Percentiles rank a stretch among this genome's conserved stretches.
Evolutionary conservation across 2,888 invertebrate genomes (phyloP).

Genomic region (Pediacus dermestoides): DNA sequence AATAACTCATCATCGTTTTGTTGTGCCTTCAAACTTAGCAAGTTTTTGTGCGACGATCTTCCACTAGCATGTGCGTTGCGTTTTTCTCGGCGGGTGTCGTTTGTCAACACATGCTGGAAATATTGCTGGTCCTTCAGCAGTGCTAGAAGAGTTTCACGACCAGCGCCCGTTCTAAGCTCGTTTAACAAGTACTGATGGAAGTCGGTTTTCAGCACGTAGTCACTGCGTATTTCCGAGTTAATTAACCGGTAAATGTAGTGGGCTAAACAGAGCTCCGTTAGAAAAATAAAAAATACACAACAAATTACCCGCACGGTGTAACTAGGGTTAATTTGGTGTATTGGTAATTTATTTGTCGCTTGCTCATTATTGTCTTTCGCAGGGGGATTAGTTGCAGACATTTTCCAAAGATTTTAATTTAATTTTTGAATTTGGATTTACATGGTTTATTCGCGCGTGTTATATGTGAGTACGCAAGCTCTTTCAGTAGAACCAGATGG

Average conservation of each 20-base stretch:
- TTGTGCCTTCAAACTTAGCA: slow-evolving; percentile 3
- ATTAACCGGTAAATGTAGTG: slow-evolving; percentile 47
- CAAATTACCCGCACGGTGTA: slow-evolving; percentile 46
- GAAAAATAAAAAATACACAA: slow-evolving; percentile 46
- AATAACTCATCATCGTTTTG: no score
- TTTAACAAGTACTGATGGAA: slow-evolving; percentile 39
- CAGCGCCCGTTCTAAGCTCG: slow-evolving; percentile 35
- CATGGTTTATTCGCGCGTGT: slow-evolving; percentile 1
- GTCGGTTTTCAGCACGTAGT: slow-evolving; percentile 40
- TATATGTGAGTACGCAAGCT: neutral
- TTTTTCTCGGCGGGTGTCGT: slow-evolving; percentile 13
- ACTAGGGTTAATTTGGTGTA: slow-evolving; percentile 41
- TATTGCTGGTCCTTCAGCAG: slow-evolving; percentile 30
- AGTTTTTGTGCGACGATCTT: no score
- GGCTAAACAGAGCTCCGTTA: slow-evolving; percentile 46
- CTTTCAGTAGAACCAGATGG: neutral
- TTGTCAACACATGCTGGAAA: slow-evolving; percentile 4
- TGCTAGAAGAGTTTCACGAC: no score
- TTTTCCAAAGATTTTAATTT: slow-evolving; percentile 11
- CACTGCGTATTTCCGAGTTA: slow-evolving; percentile 43
- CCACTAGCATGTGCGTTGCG: slow-evolving; percentile 24
- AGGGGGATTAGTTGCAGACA: slow-evolving; percentile 31
- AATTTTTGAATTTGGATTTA: neutral
- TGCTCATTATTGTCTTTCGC: slow-evolving; percentile 14
- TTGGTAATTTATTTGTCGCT: slow-evolving; percentile 19